These are phyloP conservation scores for Thymelicus acteon DNA, from an alignment of 2,888 invertebrate species.

Conservation along the genomic window DNA sequence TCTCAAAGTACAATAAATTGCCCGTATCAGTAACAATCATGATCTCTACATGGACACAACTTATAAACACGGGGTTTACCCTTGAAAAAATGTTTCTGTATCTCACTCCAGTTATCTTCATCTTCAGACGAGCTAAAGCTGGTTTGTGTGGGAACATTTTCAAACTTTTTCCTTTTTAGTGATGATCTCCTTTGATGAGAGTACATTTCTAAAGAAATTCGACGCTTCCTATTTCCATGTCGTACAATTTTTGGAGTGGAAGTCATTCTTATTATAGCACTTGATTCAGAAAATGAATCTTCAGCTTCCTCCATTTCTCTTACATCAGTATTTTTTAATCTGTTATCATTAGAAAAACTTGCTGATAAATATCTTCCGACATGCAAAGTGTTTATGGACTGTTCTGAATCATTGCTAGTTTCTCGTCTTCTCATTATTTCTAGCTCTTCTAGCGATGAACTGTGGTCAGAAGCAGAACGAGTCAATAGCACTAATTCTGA, in stretches of 20 bases:
- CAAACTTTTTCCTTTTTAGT: conserved; percentile 33
- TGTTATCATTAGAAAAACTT: not conserved
- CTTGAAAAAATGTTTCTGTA: conserved; percentile 42
- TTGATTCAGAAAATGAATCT: not conserved
- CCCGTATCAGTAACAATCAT: conserved; percentile 33
- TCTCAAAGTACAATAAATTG: too few species aligned
- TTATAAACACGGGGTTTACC: conserved; percentile 39
- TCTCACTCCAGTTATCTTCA: conserved; percentile 15
- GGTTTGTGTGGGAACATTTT: conserved; percentile 10
- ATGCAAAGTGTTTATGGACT: not conserved
- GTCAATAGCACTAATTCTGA: not conserved
- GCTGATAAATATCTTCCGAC: not conserved
- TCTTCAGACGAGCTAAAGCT: not conserved
- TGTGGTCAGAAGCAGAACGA: not conserved
- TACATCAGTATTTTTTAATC: not conserved
- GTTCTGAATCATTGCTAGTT: not conserved
- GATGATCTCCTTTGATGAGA: not conserved
- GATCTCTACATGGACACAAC: conserved; percentile 43
- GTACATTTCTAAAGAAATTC: conserved; percentile 1
- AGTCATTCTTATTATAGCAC: not conserved
- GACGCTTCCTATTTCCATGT: not conserved
- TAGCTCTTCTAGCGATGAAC: conserved; percentile 33
- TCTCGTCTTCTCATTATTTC: conserved; percentile 23
- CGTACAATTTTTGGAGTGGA: not conserved
- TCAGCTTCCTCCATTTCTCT: conserved; percentile 7